A percentile compares a stretch with the other conserved stretches of the same genome.
Evolutionary conservation across 2,113 vertebrate genomes (phyloP).

Genomic region (Pyxicephalus adspersus): DNA sequence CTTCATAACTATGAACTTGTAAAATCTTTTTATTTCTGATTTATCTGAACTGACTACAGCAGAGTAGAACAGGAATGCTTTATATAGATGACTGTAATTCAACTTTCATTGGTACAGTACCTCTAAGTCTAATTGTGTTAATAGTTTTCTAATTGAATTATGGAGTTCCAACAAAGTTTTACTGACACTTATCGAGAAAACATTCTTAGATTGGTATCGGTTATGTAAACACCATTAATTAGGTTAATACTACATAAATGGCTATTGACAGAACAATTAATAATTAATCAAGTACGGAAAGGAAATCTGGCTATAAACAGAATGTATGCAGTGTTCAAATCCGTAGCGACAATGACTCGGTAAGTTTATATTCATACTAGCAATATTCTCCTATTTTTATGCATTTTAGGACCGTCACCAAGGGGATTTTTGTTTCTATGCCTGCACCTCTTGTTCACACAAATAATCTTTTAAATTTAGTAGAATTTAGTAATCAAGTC

Average conservation of each 20-base stretch:
- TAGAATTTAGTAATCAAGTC: not conserved
- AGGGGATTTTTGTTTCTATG: no score
- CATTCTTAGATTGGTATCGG: not conserved
- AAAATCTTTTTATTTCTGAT: no score
- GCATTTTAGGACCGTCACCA: no score
- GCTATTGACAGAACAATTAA: slow-evolving; percentile 13
- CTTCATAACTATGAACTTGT: no score
- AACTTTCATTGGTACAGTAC: no score
- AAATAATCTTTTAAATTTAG: not conserved
- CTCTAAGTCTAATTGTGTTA: no score
- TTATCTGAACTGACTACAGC: no score
- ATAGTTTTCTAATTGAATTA: no score
- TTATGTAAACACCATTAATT: not conserved
- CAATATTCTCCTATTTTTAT: not conserved
- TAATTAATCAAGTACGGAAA: not conserved
- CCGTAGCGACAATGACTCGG: not conserved
- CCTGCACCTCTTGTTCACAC: not conserved
- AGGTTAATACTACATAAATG: not conserved
- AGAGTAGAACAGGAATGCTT: no score
- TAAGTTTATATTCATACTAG: not conserved
- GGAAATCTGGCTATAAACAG: not conserved
- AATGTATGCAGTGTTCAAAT: not conserved
- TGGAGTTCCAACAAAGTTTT: no score
- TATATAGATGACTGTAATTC: no score
- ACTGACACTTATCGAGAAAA: not conserved